Evolutionary conservation across 2,888 invertebrate genomes (phyloP).

Genomic region (Mayetiola destructor): DNA sequence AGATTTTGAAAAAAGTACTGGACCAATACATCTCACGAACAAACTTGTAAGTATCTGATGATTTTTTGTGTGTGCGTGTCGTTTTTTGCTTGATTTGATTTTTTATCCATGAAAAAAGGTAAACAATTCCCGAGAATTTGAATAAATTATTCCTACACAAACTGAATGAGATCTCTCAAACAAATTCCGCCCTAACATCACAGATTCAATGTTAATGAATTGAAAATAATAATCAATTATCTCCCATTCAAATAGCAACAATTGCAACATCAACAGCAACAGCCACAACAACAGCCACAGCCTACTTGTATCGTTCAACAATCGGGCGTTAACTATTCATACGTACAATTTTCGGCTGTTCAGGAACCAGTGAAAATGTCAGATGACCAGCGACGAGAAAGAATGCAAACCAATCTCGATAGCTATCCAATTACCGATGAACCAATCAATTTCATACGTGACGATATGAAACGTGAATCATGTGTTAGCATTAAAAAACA

Average conservation of each 20-base stretch:
- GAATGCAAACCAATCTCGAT: slow-evolving; percentile 36
- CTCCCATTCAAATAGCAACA: slow-evolving; percentile 16
- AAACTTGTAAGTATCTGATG: neutral
- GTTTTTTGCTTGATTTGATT: too few species aligned
- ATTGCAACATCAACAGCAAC: slow-evolving; percentile 4
- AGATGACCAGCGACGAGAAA: slow-evolving; percentile 2
- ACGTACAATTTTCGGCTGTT: slow-evolving; percentile 66
- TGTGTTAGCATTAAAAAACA: slow-evolving; percentile 53
- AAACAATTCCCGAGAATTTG: too few species aligned
- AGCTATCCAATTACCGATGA: slow-evolving; percentile 53
- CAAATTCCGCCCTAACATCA: too few species aligned
- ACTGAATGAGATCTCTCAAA: too few species aligned
- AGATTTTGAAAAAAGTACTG: neutral
- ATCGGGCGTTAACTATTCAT: slow-evolving; percentile 59
- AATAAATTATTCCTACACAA: too few species aligned
- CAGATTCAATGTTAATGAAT: neutral
- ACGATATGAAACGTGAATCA: slow-evolving; percentile 36
- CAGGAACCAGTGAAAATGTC: slow-evolving; percentile 24
- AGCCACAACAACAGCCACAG: slow-evolving; percentile 17
- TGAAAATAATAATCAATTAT: slow-evolving; percentile 25
- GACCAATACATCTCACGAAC: neutral
- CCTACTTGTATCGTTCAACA: slow-evolving; percentile 25
- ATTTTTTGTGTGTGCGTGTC: too few species aligned
- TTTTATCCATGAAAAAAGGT: neutral
- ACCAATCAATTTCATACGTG: slow-evolving; percentile 29